A percentile compares a stretch with the other conserved stretches of the same genome.
Evolutionary conservation across 2,113 vertebrate species (phyloP).

Genomic region (Albula goreensis): DNA sequence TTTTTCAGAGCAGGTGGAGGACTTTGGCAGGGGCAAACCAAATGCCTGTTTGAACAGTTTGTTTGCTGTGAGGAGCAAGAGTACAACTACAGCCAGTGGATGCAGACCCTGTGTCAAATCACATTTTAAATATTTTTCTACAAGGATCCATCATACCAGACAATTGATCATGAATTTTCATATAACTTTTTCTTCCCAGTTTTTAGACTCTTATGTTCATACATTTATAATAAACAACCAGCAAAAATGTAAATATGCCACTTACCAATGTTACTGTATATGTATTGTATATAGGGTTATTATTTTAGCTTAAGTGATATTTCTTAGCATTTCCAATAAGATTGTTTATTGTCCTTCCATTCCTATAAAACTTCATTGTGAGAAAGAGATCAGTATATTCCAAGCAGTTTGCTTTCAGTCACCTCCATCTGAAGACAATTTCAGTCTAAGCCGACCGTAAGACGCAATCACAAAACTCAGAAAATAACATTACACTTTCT

Average conservation of each 20-base stretch:
- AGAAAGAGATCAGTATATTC: not conserved
- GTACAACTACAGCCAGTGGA: not conserved
- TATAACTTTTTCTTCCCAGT: not conserved
- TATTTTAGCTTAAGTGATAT: too few species aligned
- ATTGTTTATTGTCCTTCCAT: not conserved
- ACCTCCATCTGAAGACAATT: not conserved
- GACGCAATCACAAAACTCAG: not conserved
- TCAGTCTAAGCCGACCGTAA: not conserved
- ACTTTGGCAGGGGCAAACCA: conserved; percentile 9
- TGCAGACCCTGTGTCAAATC: not conserved
- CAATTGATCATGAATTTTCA: not conserved
- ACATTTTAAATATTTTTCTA: not conserved
- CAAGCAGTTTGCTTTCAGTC: not conserved
- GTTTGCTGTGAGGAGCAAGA: conserved; percentile 13
- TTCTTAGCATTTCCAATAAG: too few species aligned
- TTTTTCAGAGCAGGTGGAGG: not conserved
- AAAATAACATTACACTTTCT: not conserved
- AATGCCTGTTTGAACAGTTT: conserved; percentile 28
- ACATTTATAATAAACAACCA: not conserved
- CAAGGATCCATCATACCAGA: not conserved
- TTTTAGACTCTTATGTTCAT: not conserved
- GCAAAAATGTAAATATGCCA: not conserved
- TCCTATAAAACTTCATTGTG: not conserved
- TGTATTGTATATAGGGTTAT: not conserved
- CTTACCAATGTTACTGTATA: not conserved